These are phyloP conservation scores for Sibirionetta formosa DNA, from an alignment of 2,797 vertebrate genomes.

Conservation along the genomic window DNA sequence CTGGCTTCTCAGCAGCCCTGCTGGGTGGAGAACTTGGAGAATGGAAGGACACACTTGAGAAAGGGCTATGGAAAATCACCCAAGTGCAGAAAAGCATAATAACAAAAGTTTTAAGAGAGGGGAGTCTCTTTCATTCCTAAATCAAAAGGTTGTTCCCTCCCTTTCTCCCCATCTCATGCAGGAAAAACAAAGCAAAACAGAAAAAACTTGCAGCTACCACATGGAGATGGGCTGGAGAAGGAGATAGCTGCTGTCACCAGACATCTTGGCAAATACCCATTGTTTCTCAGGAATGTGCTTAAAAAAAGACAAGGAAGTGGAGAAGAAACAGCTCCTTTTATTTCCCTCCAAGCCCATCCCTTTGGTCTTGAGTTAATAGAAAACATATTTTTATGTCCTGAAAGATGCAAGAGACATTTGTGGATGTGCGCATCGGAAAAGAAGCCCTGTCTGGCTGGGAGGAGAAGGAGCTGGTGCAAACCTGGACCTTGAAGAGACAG, in stretches of 20 bases:
- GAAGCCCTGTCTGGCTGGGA: neutral
- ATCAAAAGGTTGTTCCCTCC: neutral
- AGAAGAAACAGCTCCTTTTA: neutral
- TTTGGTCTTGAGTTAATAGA: neutral
- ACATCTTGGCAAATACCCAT: fast-evolving
- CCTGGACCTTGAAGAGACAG: neutral
- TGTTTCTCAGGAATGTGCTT: neutral
- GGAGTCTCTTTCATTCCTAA: neutral
- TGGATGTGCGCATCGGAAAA: neutral
- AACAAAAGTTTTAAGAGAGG: fast-evolving
- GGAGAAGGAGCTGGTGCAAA: fast-evolving
- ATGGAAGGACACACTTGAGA: fast-evolving
- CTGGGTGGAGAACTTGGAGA: neutral
- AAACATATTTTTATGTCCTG: neutral
- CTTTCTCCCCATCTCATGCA: neutral
- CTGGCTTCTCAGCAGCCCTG: neutral
- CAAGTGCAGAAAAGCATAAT: neutral
- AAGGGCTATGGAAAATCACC: neutral
- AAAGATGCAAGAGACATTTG: neutral
- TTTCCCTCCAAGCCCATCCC: neutral
- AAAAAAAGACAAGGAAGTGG: neutral
- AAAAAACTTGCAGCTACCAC: neutral
- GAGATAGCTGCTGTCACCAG: neutral
- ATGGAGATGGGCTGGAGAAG: neutral
- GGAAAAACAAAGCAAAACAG: neutral